Conservation (phyloP, 2,888 invertebrate genomes). For the Zygaena filipendulae region DNA sequence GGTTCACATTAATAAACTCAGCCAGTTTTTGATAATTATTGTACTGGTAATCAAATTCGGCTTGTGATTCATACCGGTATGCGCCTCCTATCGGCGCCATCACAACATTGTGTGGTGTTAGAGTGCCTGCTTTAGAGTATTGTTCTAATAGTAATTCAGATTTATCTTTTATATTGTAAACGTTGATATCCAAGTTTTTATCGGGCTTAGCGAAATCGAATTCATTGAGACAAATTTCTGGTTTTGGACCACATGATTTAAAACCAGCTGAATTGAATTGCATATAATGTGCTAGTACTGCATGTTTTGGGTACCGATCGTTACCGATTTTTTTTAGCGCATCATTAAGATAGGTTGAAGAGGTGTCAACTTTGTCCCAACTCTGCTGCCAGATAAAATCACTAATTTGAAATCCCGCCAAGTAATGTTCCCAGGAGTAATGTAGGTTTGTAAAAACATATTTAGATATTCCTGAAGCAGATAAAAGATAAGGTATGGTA, state of each 20-base stretch:
- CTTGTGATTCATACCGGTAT: slow-evolving; percentile 85
- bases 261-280: slow-evolving; percentile 48
- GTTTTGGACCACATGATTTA: slow-evolving; percentile 44
- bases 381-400: slow-evolving; percentile 93
- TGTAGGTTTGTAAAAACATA: slow-evolving; percentile 92
- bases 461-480: slow-evolving; percentile 80
- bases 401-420: slow-evolving; percentile 85
- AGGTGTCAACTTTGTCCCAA: slow-evolving; percentile 69
- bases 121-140: slow-evolving; percentile 87
- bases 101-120: slow-evolving; percentile 89
- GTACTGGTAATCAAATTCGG: slow-evolving; percentile 96
- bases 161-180: slow-evolving; percentile 85
- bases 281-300: slow-evolving; percentile 41
- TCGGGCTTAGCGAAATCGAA: slow-evolving; percentile 78
- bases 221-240: slow-evolving; percentile 28
- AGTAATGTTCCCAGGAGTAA: slow-evolving; percentile 93
- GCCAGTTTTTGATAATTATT: slow-evolving; percentile 89
- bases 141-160: slow-evolving; percentile 88
- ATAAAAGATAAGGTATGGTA: slow-evolving; percentile 88
- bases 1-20: slow-evolving; percentile 84
- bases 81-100: slow-evolving; percentile 94
- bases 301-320: slow-evolving; percentile 37
- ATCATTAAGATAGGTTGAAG: slow-evolving; percentile 33
- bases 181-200: slow-evolving; percentile 80
- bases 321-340: slow-evolving; percentile 35